A percentile compares a stretch with the other conserved stretches of the same genome.
phyloP scores from a whole-genome alignment of 92 coral and sea anemone species.

The Nematostella vectensis region DNA sequence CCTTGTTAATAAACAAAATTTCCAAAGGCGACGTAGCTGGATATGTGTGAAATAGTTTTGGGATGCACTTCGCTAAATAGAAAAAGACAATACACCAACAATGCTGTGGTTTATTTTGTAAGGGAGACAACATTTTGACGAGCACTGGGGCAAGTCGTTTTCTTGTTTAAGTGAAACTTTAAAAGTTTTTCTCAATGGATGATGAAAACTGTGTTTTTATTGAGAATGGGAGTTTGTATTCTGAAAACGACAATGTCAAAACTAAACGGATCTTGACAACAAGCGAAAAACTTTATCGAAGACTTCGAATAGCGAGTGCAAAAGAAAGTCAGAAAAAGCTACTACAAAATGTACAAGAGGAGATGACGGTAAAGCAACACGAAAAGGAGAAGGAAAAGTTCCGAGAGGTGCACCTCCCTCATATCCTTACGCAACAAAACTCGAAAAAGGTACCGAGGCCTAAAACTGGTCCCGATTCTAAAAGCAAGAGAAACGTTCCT shows the following conservation, averaged over 20 bases:
- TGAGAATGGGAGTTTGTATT: constrained; percentile 3
- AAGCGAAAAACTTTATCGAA: constrained; percentile 17
- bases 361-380: no score
- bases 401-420: constrained; percentile 3
- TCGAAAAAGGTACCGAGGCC: constrained; percentile 4
- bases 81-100: no score
- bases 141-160: no score
- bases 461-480: constrained; percentile 7
- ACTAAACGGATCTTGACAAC: constrained; percentile 7
- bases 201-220: constrained; percentile 7
- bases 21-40: no score
- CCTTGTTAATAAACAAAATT: no score
- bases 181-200: no score
- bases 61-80: no score
- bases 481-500: background rate
- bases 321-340: constrained; percentile 6
- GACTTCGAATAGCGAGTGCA: constrained; percentile 1
- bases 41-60: no score
- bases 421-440: background rate
- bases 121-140: no score
- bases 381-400: constrained; percentile 2
- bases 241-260: background rate
- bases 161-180: no score
- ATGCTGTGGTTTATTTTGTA: no score
- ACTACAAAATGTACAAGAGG: constrained; percentile 3